Evolutionary conservation across 2,113 vertebrate species (phyloP).

Genomic region (Chaetura pelagica): DNA sequence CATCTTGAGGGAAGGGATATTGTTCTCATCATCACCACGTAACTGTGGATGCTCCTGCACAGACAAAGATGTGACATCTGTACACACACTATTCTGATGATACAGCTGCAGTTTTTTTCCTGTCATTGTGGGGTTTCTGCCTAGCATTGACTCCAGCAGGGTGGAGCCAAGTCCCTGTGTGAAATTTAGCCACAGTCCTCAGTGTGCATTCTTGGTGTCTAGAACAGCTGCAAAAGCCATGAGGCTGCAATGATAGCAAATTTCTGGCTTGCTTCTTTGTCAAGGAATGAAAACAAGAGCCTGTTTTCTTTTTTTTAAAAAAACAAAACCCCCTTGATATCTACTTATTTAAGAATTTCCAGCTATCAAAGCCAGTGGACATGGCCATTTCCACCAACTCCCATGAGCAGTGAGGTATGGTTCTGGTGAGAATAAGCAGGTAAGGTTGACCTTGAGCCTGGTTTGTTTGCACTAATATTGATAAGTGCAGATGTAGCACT

Average conservation of each 20-base stretch:
- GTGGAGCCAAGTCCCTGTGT: background rate
- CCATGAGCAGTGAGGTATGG: background rate
- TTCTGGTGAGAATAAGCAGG: background rate
- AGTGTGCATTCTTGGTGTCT: rapidly evolving
- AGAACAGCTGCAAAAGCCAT: background rate
- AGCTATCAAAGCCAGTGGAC: background rate
- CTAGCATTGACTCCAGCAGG: background rate
- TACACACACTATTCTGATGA: background rate
- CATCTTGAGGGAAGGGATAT: background rate
- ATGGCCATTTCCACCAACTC: background rate
- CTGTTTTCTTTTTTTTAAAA: background rate
- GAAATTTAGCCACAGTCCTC: background rate
- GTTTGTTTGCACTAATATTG: background rate
- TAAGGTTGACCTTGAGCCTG: background rate
- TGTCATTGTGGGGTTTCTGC: rapidly evolving
- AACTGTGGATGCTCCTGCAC: background rate
- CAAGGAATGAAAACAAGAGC: background rate
- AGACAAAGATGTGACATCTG: background rate
- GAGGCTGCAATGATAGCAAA: background rate
- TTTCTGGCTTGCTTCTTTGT: background rate
- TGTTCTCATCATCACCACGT: background rate
- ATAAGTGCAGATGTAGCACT: background rate
- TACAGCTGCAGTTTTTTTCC: background rate
- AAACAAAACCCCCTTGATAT: background rate
- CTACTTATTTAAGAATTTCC: background rate